phyloP scores from a whole-genome alignment of 2,888 invertebrate genomes.

The Brenthis daphne region DNA sequence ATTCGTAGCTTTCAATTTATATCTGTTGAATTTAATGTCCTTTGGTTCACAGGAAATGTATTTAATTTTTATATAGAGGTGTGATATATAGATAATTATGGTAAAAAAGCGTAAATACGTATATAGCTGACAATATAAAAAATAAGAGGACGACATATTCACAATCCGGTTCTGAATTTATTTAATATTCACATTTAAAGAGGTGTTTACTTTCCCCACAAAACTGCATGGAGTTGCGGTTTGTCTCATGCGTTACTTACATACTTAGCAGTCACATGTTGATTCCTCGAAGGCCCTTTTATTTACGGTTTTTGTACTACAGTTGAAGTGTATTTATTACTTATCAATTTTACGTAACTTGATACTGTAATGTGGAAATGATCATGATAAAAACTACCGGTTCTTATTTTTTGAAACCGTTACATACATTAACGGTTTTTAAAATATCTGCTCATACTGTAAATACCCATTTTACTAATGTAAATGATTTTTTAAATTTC shows the following conservation, averaged over 20 bases:
- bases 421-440: background rate
- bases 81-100: too few relatives aligned
- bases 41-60: too few relatives aligned
- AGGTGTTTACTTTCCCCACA: background rate
- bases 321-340: constrained; percentile 8
- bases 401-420: background rate
- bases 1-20: constrained; percentile 40
- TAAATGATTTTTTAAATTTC: too few relatives aligned
- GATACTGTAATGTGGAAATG: constrained; percentile 12
- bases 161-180: too few relatives aligned
- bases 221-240: constrained; percentile 5
- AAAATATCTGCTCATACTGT: too few relatives aligned
- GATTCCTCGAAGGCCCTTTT: constrained; percentile 18
- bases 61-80: too few relatives aligned
- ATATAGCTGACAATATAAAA: too few relatives aligned
- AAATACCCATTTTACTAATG: too few relatives aligned
- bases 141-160: too few relatives aligned
- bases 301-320: constrained; percentile 25
- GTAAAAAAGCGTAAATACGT: too few relatives aligned
- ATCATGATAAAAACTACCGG: constrained; percentile 3
- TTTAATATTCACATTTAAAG: too few relatives aligned
- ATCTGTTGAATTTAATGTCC: constrained; percentile 52
- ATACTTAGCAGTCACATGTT: constrained; percentile 9
- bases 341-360: constrained; percentile 14
- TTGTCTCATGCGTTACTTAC: background rate